phyloP scores from a whole-genome alignment of 64 coral and sea anemone genomes.

The Exaiptasia diaphana region DNA sequence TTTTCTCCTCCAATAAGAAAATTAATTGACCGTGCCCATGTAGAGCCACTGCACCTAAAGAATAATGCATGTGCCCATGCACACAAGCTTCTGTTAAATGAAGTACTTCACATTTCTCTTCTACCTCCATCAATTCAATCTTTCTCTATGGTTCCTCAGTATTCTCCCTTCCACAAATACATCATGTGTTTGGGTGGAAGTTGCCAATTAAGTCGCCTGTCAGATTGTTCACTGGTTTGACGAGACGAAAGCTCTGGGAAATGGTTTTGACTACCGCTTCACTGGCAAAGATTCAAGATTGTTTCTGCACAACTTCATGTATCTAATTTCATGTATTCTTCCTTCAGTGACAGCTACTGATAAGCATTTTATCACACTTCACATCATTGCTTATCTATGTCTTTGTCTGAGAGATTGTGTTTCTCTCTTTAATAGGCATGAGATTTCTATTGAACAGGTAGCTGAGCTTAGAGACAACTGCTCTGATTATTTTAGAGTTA shows the following conservation, averaged over 20 bases:
- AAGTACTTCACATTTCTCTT: conserved; percentile 16
- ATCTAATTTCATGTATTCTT: background rate
- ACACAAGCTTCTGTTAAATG: background rate
- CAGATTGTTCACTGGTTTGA: conserved; percentile 12
- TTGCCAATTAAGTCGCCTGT: background rate
- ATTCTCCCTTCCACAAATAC: conserved; percentile 2
- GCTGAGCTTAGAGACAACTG: background rate
- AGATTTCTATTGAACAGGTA: background rate
- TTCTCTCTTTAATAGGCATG: background rate
- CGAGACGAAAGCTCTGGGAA: background rate
- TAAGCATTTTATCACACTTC: background rate
- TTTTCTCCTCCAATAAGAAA: conserved; percentile 4
- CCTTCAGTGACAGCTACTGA: background rate
- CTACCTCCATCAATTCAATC: background rate
- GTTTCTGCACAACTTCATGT: conserved; percentile 42
- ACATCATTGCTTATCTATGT: conserved; percentile 8
- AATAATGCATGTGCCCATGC: conserved; percentile 45
- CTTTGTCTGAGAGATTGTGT: conserved; percentile 13
- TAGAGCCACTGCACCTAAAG: conserved; percentile 17
- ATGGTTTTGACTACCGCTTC: conserved; percentile 19
- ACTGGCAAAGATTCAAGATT: conserved; percentile 38
- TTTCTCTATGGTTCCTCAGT: background rate
- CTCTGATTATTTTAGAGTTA: background rate
- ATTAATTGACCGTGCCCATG: conserved; percentile 24
- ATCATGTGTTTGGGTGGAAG: background rate